Conservation (phyloP, 2,888 invertebrate genomes). For the Tetragonisca angustula region DNA sequence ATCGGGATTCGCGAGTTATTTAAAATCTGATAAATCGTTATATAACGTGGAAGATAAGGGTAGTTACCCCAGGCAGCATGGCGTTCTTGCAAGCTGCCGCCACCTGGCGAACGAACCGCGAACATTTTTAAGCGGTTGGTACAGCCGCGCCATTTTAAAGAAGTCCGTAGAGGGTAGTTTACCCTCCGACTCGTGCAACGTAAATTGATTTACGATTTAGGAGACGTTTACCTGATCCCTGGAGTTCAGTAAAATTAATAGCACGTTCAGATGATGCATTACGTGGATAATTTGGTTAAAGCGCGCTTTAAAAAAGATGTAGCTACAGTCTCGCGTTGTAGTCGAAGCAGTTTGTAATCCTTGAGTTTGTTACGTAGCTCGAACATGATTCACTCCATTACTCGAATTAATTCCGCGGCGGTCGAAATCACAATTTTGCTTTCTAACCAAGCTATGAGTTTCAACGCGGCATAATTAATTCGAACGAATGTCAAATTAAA, state of each 20-base stretch:
- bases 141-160: conserved; percentile 38
- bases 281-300: not conserved
- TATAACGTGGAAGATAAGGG: conserved; percentile 30
- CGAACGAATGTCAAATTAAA: too few species aligned
- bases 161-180: conserved; percentile 8
- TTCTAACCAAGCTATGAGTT: too few species aligned
- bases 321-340: not conserved
- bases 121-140: conserved; percentile 62
- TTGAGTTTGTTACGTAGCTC: not conserved
- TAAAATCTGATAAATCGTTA: conserved; percentile 43
- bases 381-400: not conserved
- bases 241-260: not conserved
- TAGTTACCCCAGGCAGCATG: conserved; percentile 40
- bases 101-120: conserved; percentile 66
- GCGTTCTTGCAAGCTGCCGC: conserved; percentile 67
- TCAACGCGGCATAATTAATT: too few species aligned
- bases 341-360: not conserved
- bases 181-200: not conserved
- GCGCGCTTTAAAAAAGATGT: too few species aligned
- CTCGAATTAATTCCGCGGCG: not conserved
- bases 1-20: conserved; percentile 37
- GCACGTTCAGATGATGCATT: too few species aligned
- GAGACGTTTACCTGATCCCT: not conserved
- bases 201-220: not conserved
- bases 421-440: not conserved